Evolutionary conservation across 64 coral and sea anemone genomes (phyloP), one percentile per base, ranked within the genome.

Genomic region (Catalaphyllia jardinei): DNA sequence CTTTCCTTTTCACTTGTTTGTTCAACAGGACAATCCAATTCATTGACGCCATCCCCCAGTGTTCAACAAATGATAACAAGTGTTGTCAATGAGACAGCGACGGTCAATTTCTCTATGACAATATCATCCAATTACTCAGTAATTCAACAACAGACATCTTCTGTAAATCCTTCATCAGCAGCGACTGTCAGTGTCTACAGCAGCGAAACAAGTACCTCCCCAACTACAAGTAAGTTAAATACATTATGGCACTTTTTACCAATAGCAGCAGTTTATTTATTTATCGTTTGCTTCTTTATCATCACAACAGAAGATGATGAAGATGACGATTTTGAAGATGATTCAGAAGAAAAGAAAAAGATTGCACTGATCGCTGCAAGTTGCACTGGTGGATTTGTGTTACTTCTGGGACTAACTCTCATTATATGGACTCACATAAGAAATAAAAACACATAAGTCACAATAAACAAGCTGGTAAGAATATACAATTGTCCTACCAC

Each of bases 361-460:
- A 85, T 63, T 39, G 81, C 81, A 24, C 46, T 85, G 4, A 85
- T 85, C 31, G 63, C 39, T 16, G 81, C 81, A 6, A 71, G 81
- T 28, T 51, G 62, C 13, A 31, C 20, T 0, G 81, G 81, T 17
- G 81, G 62, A 52, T 62, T 63, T 9, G 39, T 52, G 20, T 20
- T 85, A 10, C 15, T 85, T 12, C 39, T 71, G 25, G 81, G 81
- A 39, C 11, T 85, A 27, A 19, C 33, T 51, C 31, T 85, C 49
- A 29, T 85, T 8, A 85, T 67, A 85, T 85, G 22, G 15, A 85
- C 20, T 85, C 81, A 85, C 81, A 71, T 62, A 25, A 85, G 28
- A 85, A 51, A 52, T 15, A 31, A 71, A 33, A 39, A 85, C 25
- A 64, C 81, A 67, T 84, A 65, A 85, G 31, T 4, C 3, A 46